Evolutionary conservation across 2,797 vertebrate genomes (phyloP), one percentile per base, ranked within the genome.

Genomic region (Silurus lanzhouensis): DNA sequence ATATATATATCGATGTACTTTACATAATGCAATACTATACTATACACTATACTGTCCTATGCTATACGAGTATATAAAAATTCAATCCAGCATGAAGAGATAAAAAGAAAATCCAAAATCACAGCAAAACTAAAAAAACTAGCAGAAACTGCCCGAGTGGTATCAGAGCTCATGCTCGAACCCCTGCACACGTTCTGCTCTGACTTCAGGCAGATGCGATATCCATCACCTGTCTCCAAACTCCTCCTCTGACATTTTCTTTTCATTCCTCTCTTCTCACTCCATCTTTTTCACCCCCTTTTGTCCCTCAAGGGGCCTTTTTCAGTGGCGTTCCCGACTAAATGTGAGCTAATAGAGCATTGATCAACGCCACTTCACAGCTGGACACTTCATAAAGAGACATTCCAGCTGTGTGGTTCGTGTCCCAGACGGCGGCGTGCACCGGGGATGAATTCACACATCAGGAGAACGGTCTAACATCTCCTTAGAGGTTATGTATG

Each of bases 171-270:
- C 57, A 71, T 72, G 61, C 61, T 83, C 13, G 67, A 70, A 61
- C 27, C 57, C 68, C 55, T 85, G 22, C 20, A 87, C 87, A 88
- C 82, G 72, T 88, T 90, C 90, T 92, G 81, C 80, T 89, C 91
- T 88, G 88, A 92, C 85, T 88, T 75, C 84, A 92, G 90, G 90
- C 94, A 95, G 94, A 95, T 95, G 94, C 93, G 93, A 95, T 94
- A 93, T 94, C 95, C 93, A 95, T 94, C 93, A 95, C 89, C 74
- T 78, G 27, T 82, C 38, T 46, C 44, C 44, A 66, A 67, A 66
- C 48, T 88, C 91, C 91, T 90, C 91, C 86, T 90, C 79, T 86
- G 63, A 58, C 63, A 48, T 52, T 61, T 85, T 75, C 83, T 84
- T 58, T 84, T 81, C 31, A 75, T 88, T 86, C 48, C 80, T 44